A percentile compares a stretch with the other conserved stretches of the same genome.
Conservation (phyloP, 2,113 vertebrate genomes). For the Macroglossus sobrinus region DNA sequence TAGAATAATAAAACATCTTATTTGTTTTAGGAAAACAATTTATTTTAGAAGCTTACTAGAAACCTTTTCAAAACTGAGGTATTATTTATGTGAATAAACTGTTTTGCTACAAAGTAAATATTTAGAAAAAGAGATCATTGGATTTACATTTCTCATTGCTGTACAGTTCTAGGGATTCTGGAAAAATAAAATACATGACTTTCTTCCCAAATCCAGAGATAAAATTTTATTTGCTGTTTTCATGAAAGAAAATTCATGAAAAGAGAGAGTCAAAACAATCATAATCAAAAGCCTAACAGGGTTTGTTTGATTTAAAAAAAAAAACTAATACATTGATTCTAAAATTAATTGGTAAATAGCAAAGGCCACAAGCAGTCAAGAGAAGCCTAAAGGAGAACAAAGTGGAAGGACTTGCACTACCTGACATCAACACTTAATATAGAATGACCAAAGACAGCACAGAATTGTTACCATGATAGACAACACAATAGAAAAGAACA, state of each 20-base stretch:
- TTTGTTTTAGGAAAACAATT: constrained; percentile 38
- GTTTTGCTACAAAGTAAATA: constrained; percentile 48
- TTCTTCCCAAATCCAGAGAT: neutral
- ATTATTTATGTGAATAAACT: neutral
- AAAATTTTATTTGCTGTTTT: constrained; percentile 7
- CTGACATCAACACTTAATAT: neutral
- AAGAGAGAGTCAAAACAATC: neutral
- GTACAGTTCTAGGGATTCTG: neutral
- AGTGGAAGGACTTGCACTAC: neutral
- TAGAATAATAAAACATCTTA: constrained; percentile 13
- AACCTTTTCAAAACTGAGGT: constrained; percentile 18
- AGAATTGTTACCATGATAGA: neutral
- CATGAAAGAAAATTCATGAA: neutral
- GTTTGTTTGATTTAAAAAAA: neutral
- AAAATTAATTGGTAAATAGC: neutral
- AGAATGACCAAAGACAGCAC: neutral
- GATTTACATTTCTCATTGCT: neutral
- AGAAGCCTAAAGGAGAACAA: neutral
- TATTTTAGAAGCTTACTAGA: constrained; percentile 29
- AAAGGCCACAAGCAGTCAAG: neutral
- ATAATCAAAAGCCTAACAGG: neutral
- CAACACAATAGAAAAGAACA: neutral
- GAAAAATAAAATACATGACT: neutral
- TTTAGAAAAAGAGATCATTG: neutral
- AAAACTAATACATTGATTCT: neutral